phyloP scores from a whole-genome alignment of 92 coral and sea anemone genomes.

The Phenganax stokvisi region DNA sequence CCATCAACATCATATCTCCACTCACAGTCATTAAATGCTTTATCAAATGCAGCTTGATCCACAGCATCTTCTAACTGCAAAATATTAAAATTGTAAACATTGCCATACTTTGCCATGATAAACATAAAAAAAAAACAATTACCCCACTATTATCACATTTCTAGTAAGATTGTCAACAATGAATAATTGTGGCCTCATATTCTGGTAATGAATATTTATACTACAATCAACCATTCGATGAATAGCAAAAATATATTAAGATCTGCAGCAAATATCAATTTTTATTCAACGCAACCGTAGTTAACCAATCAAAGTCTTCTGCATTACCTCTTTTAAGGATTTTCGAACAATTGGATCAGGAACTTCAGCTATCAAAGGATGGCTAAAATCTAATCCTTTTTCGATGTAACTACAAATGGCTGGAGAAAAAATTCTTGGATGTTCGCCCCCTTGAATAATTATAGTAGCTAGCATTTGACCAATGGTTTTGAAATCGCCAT shows the following conservation, averaged over 20 bases:
- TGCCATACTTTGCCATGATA: no score
- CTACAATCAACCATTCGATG: not conserved
- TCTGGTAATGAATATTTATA: not conserved
- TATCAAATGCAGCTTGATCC: conserved; percentile 38
- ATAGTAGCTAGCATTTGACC: conserved; percentile 31
- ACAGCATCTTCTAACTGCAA: conserved; percentile 45
- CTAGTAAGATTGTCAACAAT: not conserved
- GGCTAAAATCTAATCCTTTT: conserved; percentile 12
- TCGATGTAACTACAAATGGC: conserved; percentile 19
- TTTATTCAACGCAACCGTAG: not conserved
- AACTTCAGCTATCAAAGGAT: conserved; percentile 12
- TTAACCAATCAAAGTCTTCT: not conserved
- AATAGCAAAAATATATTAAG: not conserved
- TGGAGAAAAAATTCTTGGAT: conserved; percentile 6
- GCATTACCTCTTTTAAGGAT: conserved; percentile 20
- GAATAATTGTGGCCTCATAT: not conserved
- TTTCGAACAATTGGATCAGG: conserved; percentile 8
- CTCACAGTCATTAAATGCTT: not conserved
- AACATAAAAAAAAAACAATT: no score
- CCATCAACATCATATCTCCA: conserved; percentile 49
- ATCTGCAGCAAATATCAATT: not conserved
- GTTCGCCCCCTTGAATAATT: conserved; percentile 24
- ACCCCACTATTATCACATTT: not conserved
- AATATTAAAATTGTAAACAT: conserved; percentile 10
- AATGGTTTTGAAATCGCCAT: conserved; percentile 14